These are phyloP conservation scores for Drosophila seguyi DNA, from an alignment of 1,140 invertebrate species.

Conservation along the genomic window DNA sequence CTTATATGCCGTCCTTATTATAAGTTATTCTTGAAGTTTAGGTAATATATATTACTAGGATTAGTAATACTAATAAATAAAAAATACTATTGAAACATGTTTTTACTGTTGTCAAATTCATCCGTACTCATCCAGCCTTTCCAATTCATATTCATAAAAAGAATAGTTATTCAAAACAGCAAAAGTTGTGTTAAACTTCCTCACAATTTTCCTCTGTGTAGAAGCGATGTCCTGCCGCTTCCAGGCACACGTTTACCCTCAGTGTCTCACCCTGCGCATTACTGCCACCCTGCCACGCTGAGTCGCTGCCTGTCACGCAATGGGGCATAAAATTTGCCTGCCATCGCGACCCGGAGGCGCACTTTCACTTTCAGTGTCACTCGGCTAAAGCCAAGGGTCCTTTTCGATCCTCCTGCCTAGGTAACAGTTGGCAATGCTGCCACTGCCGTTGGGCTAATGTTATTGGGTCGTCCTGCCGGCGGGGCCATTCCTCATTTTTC, in stretches of 20 bases:
- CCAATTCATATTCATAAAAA: too few relatives aligned
- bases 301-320: constrained; percentile 50
- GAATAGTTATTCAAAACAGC: fast-evolving
- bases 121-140: neutral
- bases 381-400: constrained; percentile 1
- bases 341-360: constrained; percentile 50
- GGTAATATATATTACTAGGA: too few relatives aligned
- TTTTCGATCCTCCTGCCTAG: constrained; percentile 37
- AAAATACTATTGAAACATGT: neutral
- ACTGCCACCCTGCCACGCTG: constrained; percentile 4
- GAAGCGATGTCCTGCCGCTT: constrained; percentile 63
- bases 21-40: too few relatives aligned
- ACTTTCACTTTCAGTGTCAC: constrained; percentile 73
- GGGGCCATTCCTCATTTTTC: constrained; percentile 67
- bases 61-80: too few relatives aligned
- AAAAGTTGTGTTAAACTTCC: neutral
- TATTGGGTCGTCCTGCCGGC: constrained; percentile 59
- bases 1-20: too few relatives aligned
- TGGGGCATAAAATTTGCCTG: constrained; percentile 77
- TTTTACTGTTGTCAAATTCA: neutral
- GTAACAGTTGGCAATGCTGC: constrained; percentile 42
- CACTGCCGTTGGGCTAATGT: constrained; percentile 62
- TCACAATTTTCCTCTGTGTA: constrained; percentile 14
- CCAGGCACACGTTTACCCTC: constrained; percentile 60
- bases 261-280: neutral